These are phyloP conservation scores for Drosophila sp. DNA, from an alignment of 1,140 invertebrate genomes.

Conservation along the genomic window DNA sequence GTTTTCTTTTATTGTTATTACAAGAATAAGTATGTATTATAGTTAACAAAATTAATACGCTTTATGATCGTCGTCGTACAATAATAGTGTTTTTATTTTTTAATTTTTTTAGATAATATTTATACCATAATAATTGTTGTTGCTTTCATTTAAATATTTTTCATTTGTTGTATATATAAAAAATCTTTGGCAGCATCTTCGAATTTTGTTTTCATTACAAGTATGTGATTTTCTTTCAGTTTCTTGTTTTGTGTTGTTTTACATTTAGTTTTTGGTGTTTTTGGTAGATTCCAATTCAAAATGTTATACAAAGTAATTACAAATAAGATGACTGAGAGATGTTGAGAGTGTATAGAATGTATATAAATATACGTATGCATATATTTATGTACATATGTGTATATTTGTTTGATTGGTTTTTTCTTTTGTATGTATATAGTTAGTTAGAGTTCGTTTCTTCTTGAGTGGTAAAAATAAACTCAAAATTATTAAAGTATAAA, in stretches of 20 bases:
- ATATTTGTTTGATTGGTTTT: too few relatives aligned
- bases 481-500: slow-evolving; percentile 43
- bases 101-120: slow-evolving; percentile 33
- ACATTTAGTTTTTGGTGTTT: slow-evolving; percentile 52
- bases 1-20: slow-evolving; percentile 48
- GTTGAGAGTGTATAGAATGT: slow-evolving; percentile 42
- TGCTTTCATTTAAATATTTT: slow-evolving; percentile 23
- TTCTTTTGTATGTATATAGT: slow-evolving; percentile 29
- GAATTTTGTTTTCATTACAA: slow-evolving; percentile 45
- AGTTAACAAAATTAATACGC: slow-evolving; percentile 58
- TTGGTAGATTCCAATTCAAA: slow-evolving; percentile 36
- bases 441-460: slow-evolving; percentile 17
- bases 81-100: slow-evolving; percentile 21
- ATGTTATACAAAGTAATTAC: slow-evolving; percentile 38
- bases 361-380: slow-evolving; percentile 3
- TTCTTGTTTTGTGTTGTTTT: slow-evolving; percentile 18
- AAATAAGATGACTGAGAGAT: slow-evolving; percentile 40
- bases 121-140: slow-evolving; percentile 55
- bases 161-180: slow-evolving; percentile 53
- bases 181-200: slow-evolving; percentile 79
- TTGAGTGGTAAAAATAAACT: slow-evolving; percentile 34
- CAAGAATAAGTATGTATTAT: slow-evolving; percentile 22
- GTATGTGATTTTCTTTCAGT: slow-evolving; percentile 7
- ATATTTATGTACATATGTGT: slow-evolving; percentile 18
- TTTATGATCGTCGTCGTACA: slow-evolving; percentile 31